phyloP scores from a whole-genome alignment of 2,888 invertebrate genomes.

The Clivina fossor region DNA sequence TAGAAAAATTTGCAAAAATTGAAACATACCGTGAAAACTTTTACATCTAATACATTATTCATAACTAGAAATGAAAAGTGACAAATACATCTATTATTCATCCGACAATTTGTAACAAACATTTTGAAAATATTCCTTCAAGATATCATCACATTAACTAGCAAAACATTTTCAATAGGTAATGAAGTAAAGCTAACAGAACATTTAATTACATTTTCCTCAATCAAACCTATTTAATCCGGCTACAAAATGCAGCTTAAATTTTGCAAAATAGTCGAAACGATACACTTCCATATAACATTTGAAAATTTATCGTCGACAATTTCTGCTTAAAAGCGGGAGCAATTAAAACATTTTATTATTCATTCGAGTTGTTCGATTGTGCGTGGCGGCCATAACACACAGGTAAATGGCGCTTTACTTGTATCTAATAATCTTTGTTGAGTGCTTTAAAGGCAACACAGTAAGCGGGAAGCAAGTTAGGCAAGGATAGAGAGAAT shows the following conservation, averaged over 20 bases:
- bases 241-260: constrained; percentile 9
- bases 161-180: no score
- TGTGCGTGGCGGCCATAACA: constrained; percentile 3
- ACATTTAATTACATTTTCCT: no score
- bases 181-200: no score
- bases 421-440: constrained; percentile 32
- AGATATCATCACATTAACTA: no score
- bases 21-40: no score
- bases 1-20: no score
- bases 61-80: no score
- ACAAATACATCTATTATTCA: no score
- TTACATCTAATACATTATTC: no score
- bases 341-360: constrained; percentile 30
- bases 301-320: constrained; percentile 22
- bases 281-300: constrained; percentile 16
- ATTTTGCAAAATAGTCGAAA: constrained; percentile 9
- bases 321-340: constrained; percentile 8
- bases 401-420: constrained; percentile 7
- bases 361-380: constrained; percentile 27
- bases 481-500: constrained; percentile 6
- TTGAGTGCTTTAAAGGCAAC: constrained; percentile 22
- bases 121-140: no score
- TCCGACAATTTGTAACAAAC: no score
- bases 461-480: neutral
- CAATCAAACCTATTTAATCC: no score